Evolutionary conservation across 2,888 invertebrate species (phyloP).

Genomic region (Baronia brevicornis): DNA sequence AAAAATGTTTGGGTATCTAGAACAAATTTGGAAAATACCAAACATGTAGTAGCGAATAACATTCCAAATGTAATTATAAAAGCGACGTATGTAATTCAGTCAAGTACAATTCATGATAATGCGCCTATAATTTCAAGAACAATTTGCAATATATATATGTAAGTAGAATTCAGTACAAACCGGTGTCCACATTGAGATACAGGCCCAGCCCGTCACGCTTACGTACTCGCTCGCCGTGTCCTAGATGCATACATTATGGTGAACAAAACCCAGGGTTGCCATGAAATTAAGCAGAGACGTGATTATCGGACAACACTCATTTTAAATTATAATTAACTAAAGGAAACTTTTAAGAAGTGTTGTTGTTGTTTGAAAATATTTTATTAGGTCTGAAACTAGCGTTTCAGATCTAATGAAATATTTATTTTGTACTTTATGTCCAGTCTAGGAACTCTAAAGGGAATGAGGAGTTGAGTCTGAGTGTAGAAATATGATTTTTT

Average conservation of each 20-base stretch:
- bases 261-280: conserved; percentile 19
- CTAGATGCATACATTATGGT: conserved; percentile 48
- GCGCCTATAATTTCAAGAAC: conserved; percentile 10
- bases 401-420: too few relatives aligned
- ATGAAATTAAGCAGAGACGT: conserved; percentile 13
- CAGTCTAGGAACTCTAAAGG: too few relatives aligned
- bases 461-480: too few relatives aligned
- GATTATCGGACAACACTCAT: conserved; percentile 5
- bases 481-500: too few relatives aligned
- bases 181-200: conserved; percentile 25
- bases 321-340: background rate
- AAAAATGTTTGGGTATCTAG: too few relatives aligned
- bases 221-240: conserved; percentile 35
- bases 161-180: conserved; percentile 18
- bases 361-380: background rate
- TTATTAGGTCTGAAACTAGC: too few relatives aligned
- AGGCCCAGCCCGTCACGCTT: conserved; percentile 27
- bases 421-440: too few relatives aligned
- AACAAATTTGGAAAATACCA: background rate
- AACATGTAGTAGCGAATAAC: conserved; percentile 2
- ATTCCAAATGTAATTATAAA: conserved; percentile 8
- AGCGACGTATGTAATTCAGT: conserved; percentile 1
- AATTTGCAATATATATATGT: conserved; percentile 13
- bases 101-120: conserved; percentile 9
- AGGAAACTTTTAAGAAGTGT: background rate